These are phyloP conservation scores for Hypanus sabinus DNA, from an alignment of 2,113 vertebrate species.

Conservation along the genomic window DNA sequence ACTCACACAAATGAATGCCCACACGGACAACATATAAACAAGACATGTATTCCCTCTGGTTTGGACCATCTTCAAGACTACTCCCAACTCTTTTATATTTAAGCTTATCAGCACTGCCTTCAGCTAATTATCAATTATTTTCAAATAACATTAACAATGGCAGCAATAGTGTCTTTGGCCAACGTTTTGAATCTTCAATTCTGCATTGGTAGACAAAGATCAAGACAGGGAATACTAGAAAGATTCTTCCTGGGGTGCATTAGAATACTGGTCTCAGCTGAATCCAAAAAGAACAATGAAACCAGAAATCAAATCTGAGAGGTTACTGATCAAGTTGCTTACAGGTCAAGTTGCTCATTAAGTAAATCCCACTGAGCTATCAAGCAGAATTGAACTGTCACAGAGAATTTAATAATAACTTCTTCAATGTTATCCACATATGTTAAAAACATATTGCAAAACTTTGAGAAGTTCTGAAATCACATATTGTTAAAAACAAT, in stretches of 20 bases:
- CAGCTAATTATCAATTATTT: neutral
- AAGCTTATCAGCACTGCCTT: too few relatives aligned
- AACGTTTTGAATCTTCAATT: neutral
- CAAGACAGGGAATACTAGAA: neutral
- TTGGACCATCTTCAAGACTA: too few relatives aligned
- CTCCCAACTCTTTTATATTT: too few relatives aligned
- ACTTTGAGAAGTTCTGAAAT: neutral
- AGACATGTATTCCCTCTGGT: too few relatives aligned
- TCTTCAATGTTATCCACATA: neutral
- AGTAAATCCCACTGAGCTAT: neutral
- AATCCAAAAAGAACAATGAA: neutral
- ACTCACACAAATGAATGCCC: neutral
- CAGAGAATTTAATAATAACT: neutral
- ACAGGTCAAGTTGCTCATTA: neutral
- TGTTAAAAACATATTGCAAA: neutral
- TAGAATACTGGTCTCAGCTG: neutral
- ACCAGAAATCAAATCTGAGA: neutral
- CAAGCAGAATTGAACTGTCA: neutral
- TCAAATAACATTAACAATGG: neutral
- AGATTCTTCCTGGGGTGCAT: too few relatives aligned
- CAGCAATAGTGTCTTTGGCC: too few relatives aligned
- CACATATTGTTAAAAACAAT: neutral
- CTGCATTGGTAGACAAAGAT: neutral
- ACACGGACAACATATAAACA: neutral
- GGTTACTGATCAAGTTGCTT: neutral